Evolutionary conservation across 2,113 vertebrate genomes (phyloP).

Genomic region (Ceyx melanurus): DNA sequence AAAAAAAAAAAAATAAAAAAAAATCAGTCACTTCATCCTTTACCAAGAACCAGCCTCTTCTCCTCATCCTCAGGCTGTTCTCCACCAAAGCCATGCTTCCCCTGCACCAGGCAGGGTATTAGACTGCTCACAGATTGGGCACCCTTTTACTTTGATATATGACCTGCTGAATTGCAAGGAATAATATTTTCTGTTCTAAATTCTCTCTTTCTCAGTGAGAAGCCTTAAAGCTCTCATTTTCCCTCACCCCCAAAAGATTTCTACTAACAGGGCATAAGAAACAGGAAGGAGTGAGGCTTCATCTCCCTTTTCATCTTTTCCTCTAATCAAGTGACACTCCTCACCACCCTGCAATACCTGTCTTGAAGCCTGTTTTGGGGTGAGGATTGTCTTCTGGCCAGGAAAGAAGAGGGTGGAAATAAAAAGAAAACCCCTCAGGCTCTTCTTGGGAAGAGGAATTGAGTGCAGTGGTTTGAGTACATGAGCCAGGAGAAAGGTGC

Average conservation of each 20-base stretch:
- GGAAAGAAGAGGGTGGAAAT: constrained; percentile 18
- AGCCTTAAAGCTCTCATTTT: not conserved
- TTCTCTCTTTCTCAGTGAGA: not conserved
- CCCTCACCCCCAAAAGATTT: not conserved
- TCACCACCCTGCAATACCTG: constrained; percentile 5
- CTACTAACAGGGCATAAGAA: not conserved
- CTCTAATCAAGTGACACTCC: constrained; percentile 6
- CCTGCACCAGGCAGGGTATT: not conserved
- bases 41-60: not conserved
- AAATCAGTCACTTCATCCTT: not conserved
- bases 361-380: constrained; percentile 20
- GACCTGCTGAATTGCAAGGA: not conserved
- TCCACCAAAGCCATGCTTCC: not conserved
- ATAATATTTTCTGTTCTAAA: not conserved
- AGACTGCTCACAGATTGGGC: not conserved
- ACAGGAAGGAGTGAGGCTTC: constrained; percentile 6
- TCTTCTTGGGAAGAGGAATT: not conserved
- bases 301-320: not conserved
- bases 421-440: not conserved
- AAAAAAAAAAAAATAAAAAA: not conserved
- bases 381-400: not conserved
- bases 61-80: not conserved
- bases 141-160: not conserved
- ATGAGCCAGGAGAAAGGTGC: not conserved
- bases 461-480: not conserved